phyloP scores from a whole-genome alignment of 2,113 vertebrate species.

The Athene noctua region DNA sequence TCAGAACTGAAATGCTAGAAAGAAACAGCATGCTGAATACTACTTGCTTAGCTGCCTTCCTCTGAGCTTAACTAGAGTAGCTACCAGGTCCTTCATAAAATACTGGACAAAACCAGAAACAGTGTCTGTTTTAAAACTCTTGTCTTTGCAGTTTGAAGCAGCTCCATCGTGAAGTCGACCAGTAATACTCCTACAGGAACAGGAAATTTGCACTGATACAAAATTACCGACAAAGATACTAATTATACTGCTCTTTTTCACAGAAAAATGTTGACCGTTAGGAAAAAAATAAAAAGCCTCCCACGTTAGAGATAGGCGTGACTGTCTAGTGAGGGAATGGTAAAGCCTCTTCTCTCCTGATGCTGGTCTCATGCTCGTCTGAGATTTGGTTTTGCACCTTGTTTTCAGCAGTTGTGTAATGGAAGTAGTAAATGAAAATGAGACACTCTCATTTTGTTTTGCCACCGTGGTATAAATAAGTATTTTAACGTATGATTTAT shows the following conservation, averaged over 20 bases:
- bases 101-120: not conserved
- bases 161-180: not conserved
- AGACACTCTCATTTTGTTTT: not conserved
- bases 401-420: not conserved
- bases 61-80: not conserved
- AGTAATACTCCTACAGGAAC: not conserved
- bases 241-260: not conserved
- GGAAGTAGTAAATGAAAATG: not conserved
- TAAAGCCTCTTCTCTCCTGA: conserved; percentile 1
- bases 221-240: not conserved
- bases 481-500: not conserved
- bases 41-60: conserved; percentile 10
- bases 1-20: conserved; percentile 13
- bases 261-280: not conserved
- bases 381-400: not conserved
- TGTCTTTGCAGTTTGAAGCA: not conserved
- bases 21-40: conserved; percentile 44
- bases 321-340: not conserved
- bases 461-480: not conserved
- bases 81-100: not conserved
- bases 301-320: not conserved
- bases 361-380: not conserved
- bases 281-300: too few species aligned
- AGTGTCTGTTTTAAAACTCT: not conserved
- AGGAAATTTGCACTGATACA: not conserved